phyloP scores from a whole-genome alignment of 2,888 invertebrate species.

The Polylopha cassiicola region DNA sequence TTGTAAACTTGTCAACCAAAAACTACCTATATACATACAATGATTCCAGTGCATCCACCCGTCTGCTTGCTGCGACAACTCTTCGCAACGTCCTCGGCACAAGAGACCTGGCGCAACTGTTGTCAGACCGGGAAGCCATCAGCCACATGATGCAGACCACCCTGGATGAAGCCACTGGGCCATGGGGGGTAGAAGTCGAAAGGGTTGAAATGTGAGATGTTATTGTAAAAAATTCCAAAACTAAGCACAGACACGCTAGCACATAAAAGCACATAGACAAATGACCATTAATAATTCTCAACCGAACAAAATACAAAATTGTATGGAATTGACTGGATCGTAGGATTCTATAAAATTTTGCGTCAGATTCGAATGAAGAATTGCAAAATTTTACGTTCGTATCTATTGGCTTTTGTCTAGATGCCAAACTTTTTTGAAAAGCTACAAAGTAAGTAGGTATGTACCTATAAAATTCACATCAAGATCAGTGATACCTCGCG shows the following conservation, averaged over 20 bases:
- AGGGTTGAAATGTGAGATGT: conserved; percentile 96
- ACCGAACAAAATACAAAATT: too few species aligned
- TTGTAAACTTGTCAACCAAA: too few species aligned
- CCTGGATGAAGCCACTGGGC: conserved; percentile 91
- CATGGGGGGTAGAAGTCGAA: conserved; percentile 96
- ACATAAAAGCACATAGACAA: too few species aligned
- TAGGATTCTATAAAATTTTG: not conserved
- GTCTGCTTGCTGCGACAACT: conserved; percentile 89
- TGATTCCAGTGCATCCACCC: conserved; percentile 83
- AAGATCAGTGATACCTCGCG: too few species aligned
- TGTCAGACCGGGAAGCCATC: conserved; percentile 94
- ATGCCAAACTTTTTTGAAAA: too few species aligned
- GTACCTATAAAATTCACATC: too few species aligned
- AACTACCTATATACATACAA: too few species aligned
- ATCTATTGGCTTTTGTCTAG: too few species aligned
- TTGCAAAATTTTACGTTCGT: not conserved
- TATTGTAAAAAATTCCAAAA: conserved; percentile 19
- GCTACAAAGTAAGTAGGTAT: too few species aligned
- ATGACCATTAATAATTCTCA: too few species aligned
- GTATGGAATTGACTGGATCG: too few species aligned
- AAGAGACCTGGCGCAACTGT: conserved; percentile 91
- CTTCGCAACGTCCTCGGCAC: conserved; percentile 94
- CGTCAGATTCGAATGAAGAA: not conserved
- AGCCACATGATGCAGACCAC: conserved; percentile 93
- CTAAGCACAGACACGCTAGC: too few species aligned